Base-by-base conservation (phyloP, 37 sponge, comb jelly and placozoan species). In the Ephydatia muelleri region DNA sequence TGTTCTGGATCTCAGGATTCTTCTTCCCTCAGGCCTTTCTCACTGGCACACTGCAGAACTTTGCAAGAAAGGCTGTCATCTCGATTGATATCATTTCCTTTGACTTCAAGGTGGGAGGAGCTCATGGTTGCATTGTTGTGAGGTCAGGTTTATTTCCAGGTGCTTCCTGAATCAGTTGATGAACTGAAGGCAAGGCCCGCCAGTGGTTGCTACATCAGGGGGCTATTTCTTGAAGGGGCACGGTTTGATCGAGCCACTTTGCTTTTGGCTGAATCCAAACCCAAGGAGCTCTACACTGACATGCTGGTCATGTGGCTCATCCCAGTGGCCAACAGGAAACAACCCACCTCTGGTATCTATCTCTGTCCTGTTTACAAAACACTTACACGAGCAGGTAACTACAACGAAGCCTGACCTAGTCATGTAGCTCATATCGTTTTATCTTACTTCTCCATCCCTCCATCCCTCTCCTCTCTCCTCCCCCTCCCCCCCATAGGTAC, bases 21-120 rank as follows among this genome's bases (percentile, higher is more conserved):
- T 98, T 96, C 88, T 98, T 98, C 82, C 96, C 99, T 0, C 99
- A 98, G 88, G 96, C 99, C 35, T 98, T 98, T 85, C 75, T 98
- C 19, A 98, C 99, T 27, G 96, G 99, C 0, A 94, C 99, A n/a
- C 97, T 98, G 27, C 99, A 98, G 90, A 98, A 98, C 87, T 98
- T 79, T 85, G 99, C 99, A 29, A 88, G 99, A 31, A 92, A 78
- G 29, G 92, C 88, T 25, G 89, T 92, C 72, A 94, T 98, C 48
- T 96, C 99, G 21, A 98, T 98, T 75, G 99, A 98, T 68, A 88
- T 88, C 40, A 96, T 98, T 69, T 78, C 88, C 65, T 98, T 98
- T 85, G 95, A 93, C 38, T 98, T 95, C 79, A 75, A 88, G 72
- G 93, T 95, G 72, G 48, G 83, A 28, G 36, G 37, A 25, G 9